Evolutionary conservation across 2,113 vertebrate species (phyloP).

Genomic region (Rhineura floridana): DNA sequence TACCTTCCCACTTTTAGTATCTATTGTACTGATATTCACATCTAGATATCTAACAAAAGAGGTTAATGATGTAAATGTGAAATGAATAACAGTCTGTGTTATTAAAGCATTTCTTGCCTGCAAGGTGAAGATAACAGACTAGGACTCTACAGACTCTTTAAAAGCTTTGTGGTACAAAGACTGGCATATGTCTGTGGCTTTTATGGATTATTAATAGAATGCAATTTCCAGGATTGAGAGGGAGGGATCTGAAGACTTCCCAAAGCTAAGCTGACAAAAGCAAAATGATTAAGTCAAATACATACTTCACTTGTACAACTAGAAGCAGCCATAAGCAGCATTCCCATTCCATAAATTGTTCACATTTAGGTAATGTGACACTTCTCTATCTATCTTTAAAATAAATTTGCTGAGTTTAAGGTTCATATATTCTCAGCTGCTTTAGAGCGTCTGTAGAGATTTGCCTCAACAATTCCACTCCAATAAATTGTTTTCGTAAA

Average conservation of each 20-base stretch:
- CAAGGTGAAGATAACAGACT: background rate
- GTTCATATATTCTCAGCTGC: constrained; percentile 15
- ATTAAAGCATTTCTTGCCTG: constrained; percentile 8
- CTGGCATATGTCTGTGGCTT: background rate
- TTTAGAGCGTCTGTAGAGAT: background rate
- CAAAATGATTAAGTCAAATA: background rate
- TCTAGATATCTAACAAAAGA: background rate
- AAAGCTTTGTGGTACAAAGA: constrained; percentile 16
- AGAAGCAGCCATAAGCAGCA: background rate
- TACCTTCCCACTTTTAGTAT: background rate
- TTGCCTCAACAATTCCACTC: background rate
- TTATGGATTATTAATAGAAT: constrained; percentile 21
- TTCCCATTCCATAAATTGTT: constrained; percentile 18
- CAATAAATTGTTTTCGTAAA: background rate
- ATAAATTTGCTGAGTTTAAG: background rate
- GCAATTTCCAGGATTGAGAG: background rate
- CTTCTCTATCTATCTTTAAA: constrained; percentile 26
- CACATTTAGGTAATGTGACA: constrained; percentile 7
- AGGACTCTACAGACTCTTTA: background rate
- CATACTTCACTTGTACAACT: constrained; percentile 1
- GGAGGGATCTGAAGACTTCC: background rate
- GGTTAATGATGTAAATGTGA: background rate
- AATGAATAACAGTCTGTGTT: background rate
- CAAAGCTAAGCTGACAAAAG: background rate
- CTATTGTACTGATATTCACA: background rate